A percentile compares a stretch with the other conserved stretches of the same genome.
These are phyloP conservation scores for Tenebrio molitor DNA, from an alignment of 1,140 invertebrate genomes.

Conservation along the genomic window DNA sequence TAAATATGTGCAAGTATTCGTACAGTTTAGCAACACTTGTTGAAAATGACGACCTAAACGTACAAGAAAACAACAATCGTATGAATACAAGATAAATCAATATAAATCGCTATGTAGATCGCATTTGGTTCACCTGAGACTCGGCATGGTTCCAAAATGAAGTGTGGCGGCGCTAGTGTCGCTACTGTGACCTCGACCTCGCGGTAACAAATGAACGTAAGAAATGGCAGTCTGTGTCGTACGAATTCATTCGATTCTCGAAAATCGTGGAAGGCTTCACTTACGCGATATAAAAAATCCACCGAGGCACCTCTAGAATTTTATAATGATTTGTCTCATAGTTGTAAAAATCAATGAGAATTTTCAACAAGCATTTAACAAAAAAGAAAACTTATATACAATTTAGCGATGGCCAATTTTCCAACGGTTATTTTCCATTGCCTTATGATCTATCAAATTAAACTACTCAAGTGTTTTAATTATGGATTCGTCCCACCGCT, in stretches of 20 bases:
- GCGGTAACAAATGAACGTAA: conserved; percentile 9
- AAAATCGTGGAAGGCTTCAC: conserved; percentile 40
- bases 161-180: too few species aligned
- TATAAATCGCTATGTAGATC: conserved; percentile 17
- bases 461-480: conserved; percentile 17
- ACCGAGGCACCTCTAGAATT: conserved; percentile 37
- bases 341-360: conserved; percentile 13
- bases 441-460: conserved; percentile 31
- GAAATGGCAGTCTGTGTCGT: conserved; percentile 20
- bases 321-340: conserved; percentile 47
- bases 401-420: conserved; percentile 19
- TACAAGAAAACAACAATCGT: conserved; percentile 13
- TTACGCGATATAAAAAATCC: conserved; percentile 24
- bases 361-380: conserved; percentile 41
- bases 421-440: neutral
- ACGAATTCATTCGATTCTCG: conserved; percentile 12
- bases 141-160: conserved; percentile 15
- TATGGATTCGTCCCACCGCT: conserved; percentile 1
- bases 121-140: conserved; percentile 18
- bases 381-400: conserved; percentile 31
- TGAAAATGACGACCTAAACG: conserved; percentile 12
- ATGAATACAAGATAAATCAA: conserved; percentile 37
- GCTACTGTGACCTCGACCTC: conserved; percentile 24
- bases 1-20: conserved; percentile 33
- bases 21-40: conserved; percentile 34